phyloP scores from a whole-genome alignment of 1,140 invertebrate genomes.

The Papilio polyxenes region DNA sequence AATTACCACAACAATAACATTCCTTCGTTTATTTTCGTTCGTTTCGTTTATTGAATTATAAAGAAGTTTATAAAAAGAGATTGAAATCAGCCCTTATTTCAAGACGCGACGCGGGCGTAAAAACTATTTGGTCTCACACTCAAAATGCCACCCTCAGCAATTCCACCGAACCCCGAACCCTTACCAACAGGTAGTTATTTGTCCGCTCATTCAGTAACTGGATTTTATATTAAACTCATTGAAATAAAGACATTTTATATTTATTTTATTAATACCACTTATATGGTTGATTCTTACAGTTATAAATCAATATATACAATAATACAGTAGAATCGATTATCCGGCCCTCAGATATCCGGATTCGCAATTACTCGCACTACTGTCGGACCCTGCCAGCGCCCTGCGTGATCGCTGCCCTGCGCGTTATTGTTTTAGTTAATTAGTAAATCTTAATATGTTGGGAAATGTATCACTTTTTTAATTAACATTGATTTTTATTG shows the following conservation, averaged over 20 bases:
- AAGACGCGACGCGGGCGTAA: conserved; percentile 4
- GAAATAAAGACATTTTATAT: conserved; percentile 7
- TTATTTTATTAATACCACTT: background rate
- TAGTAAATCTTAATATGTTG: no score
- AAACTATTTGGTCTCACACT: conserved; percentile 23
- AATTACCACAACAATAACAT: background rate
- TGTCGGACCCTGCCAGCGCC: no score
- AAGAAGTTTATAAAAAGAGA: conserved; percentile 13
- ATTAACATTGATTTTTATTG: no score
- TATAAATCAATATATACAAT: no score
- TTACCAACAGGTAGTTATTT: conserved; percentile 19
- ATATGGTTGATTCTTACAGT: background rate
- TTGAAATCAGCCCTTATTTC: conserved; percentile 15
- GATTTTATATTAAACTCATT: background rate
- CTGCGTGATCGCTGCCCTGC: no score
- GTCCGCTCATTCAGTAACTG: background rate
- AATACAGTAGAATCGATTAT: no score
- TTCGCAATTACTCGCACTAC: no score
- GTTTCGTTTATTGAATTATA: background rate
- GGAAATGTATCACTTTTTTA: no score
- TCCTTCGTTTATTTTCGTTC: background rate
- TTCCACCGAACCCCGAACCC: conserved; percentile 6
- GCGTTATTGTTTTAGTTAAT: no score
- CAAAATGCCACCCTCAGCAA: background rate
- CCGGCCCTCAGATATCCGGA: no score